Percentiles rank a stretch among this genome's conserved stretches.
Conservation (phyloP, 2,888 invertebrate genomes). For the Dexiosoma caninum region DNA sequence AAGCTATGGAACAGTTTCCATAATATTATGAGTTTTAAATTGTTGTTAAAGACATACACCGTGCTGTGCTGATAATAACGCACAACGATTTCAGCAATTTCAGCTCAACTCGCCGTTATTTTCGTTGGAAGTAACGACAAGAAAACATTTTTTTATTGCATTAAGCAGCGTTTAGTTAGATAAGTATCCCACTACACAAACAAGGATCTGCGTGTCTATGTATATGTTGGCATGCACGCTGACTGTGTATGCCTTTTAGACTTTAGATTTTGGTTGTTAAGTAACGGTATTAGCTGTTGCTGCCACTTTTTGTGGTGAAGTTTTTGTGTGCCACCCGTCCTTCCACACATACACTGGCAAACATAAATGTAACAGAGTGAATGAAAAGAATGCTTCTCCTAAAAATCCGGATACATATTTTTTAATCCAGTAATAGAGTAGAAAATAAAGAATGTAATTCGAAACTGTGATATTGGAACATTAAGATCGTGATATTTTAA, state of each 20-base stretch:
- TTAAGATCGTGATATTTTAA: too few species aligned
- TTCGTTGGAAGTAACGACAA: conserved; percentile 1
- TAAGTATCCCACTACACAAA: conserved; percentile 30
- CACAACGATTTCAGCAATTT: conserved; percentile 11
- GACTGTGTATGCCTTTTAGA: conserved; percentile 42
- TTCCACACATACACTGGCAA: conserved; percentile 14
- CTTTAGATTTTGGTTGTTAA: conserved; percentile 52
- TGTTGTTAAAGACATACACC: conserved; percentile 39
- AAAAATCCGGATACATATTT: too few species aligned
- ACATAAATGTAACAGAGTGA: too few species aligned
- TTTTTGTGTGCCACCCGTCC: neutral
- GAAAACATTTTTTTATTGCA: conserved; percentile 31
- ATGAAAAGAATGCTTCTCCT: too few species aligned
- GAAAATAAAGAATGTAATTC: too few species aligned
- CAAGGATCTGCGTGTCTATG: neutral
- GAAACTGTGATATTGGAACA: too few species aligned
- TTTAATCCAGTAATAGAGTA: too few species aligned
- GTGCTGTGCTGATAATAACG: conserved; percentile 1
- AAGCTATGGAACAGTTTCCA: conserved; percentile 45
- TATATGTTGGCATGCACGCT: neutral
- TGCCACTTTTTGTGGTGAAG: neutral
- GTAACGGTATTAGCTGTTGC: conserved; percentile 59
- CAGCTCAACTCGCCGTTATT: neutral
- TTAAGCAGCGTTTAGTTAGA: conserved; percentile 57
- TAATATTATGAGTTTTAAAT: conserved; percentile 47